These are phyloP conservation scores for Nansenia antarctica DNA, from an alignment of 2,113 vertebrate genomes.

Conservation along the genomic window DNA sequence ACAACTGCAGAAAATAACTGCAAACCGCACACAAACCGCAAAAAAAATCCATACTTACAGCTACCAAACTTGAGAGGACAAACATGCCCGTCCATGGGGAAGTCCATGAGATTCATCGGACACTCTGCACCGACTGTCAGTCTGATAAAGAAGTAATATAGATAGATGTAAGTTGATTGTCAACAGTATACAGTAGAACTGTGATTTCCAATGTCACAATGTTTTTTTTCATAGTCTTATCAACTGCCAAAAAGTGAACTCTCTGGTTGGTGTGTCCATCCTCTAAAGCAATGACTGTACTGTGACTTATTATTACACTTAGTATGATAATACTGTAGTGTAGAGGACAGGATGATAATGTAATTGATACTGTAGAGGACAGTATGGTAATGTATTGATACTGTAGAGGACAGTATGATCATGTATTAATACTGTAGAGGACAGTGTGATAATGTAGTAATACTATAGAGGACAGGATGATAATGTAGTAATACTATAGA, in stretches of 20 bases:
- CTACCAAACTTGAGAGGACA: constrained; percentile 81
- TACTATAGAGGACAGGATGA: too few relatives aligned
- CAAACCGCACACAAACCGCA: neutral
- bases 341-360: too few relatives aligned
- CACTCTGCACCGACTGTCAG: constrained; percentile 78
- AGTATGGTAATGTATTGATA: neutral
- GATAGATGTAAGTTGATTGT: neutral
- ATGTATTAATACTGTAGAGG: too few relatives aligned
- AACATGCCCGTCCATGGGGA: constrained; percentile 80
- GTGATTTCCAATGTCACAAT: too few relatives aligned
- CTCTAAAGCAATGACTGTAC: too few relatives aligned
- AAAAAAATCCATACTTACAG: constrained; percentile 64
- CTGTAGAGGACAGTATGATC: too few relatives aligned
- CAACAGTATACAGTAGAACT: neutral
- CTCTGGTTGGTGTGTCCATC: too few relatives aligned
- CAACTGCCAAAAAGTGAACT: too few relatives aligned
- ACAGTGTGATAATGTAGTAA: too few relatives aligned
- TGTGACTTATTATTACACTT: neutral
- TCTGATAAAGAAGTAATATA: constrained; percentile 46
- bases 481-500: too few relatives aligned
- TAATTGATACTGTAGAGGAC: neutral
- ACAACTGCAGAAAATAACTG: neutral
- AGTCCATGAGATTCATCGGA: constrained; percentile 77
- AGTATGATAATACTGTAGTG: too few relatives aligned
- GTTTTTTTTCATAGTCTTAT: too few relatives aligned